These are phyloP conservation scores for Lasaia peninsularis DNA, from an alignment of 1,140 invertebrate species.

Conservation along the genomic window DNA sequence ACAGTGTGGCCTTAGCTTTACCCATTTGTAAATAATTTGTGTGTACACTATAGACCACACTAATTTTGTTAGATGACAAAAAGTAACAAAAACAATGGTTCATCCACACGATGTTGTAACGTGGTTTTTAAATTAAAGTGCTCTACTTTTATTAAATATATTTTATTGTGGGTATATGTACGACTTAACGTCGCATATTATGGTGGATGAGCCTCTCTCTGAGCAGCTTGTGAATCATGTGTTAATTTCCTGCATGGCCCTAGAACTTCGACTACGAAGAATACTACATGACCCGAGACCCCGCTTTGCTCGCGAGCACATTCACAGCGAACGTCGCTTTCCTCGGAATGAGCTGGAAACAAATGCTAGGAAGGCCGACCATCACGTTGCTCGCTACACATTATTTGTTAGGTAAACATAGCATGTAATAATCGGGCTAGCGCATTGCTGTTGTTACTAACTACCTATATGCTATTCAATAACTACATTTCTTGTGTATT, in stretches of 20 bases:
- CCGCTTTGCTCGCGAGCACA: constrained; percentile 91
- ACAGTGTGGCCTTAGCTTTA: not conserved
- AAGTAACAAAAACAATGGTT: not conserved
- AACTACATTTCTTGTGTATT: not conserved
- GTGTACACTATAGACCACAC: not conserved
- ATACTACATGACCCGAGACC: constrained; percentile 95
- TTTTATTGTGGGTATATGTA: not conserved
- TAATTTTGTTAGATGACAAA: not conserved
- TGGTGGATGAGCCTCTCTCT: not conserved
- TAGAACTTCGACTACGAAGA: constrained; percentile 96
- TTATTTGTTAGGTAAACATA: constrained; percentile 86
- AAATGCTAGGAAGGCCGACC: constrained; percentile 92
- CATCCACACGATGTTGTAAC: not conserved
- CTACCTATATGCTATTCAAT: too few species aligned
- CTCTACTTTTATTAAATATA: not conserved
- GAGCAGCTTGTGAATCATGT: not conserved
- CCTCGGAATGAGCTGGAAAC: constrained; percentile 95
- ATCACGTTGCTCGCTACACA: constrained; percentile 89
- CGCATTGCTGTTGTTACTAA: constrained; percentile 9
- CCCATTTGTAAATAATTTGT: constrained; percentile 4
- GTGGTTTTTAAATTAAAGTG: too few species aligned
- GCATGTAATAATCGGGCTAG: constrained; percentile 6
- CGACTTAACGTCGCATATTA: not conserved
- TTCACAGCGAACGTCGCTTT: constrained; percentile 93
- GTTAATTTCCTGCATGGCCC: constrained; percentile 41